Evolutionary conservation across 2,888 invertebrate genomes (phyloP).

Genomic region (Diarsia brunnea): DNA sequence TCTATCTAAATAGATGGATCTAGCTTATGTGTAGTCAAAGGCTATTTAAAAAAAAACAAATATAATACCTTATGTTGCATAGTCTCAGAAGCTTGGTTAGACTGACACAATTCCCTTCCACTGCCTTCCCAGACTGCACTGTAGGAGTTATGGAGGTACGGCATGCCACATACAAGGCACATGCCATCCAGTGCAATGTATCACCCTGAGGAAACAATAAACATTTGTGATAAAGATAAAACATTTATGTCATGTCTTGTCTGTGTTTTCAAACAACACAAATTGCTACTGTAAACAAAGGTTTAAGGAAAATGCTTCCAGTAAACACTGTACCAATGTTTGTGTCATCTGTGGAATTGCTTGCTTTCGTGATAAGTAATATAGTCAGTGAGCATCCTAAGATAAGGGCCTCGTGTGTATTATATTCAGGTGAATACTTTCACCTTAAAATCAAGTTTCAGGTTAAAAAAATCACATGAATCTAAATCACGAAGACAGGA

Average conservation of each 20-base stretch:
- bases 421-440: slow-evolving; percentile 18
- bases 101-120: slow-evolving; percentile 97
- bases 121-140: slow-evolving; percentile 93
- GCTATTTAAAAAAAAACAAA: neutral
- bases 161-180: slow-evolving; percentile 97
- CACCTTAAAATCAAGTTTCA: too few species aligned
- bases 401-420: slow-evolving; percentile 22
- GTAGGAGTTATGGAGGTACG: slow-evolving; percentile 95
- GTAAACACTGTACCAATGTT: slow-evolving; percentile 3
- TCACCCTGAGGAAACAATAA: slow-evolving; percentile 93
- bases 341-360: neutral
- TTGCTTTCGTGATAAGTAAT: neutral
- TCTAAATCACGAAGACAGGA: neutral
- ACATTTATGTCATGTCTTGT: neutral
- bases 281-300: slow-evolving; percentile 31
- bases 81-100: slow-evolving; percentile 96
- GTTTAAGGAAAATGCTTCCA: slow-evolving; percentile 9
- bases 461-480: slow-evolving; percentile 33
- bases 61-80: slow-evolving; percentile 95
- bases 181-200: slow-evolving; percentile 97
- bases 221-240: neutral
- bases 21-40: neutral
- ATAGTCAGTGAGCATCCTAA: slow-evolving; percentile 7
- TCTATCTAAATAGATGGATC: neutral
- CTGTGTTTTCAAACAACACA: slow-evolving; percentile 21